Base-by-base conservation (phyloP, 2,113 vertebrate species). In the Dicaeum eximium region DNA sequence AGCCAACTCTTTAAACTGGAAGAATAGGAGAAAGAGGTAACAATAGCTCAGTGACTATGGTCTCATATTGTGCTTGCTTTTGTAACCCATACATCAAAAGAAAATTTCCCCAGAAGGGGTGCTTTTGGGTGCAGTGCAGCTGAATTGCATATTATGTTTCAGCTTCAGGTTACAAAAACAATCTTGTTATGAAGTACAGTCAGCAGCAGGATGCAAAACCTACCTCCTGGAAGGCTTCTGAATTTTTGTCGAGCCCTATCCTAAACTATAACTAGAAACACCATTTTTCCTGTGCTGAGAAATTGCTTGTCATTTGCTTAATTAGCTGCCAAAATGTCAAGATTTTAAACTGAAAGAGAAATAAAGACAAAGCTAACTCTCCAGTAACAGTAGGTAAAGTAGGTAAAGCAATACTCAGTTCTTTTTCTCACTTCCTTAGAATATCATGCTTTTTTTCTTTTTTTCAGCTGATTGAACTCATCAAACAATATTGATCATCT, bases 1-100 rank as follows among this genome's bases (percentile, higher is more conserved):
- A 95, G 89, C 96, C 91, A 80, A 78, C 91, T 90, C 84, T 96
- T 96, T 91, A 90, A 96, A 97, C 91, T 54, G 60, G 82, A 95
- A 97, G 93, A 97, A 88, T 90, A 89, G 94, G 80, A 83, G 65
- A 95, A 96, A 97, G 90, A 79, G 72, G 92, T 91, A 97, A 97
- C 95, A 97, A 86, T 96, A 86, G 96, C 88, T 81, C 77, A 48
- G 56, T 80, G 84, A 90, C 81, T 95, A 12, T 64, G 87, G 88
- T 85, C 92, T 86, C n/a, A 57, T 90, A 80, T 97, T 94, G 95
- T 97, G 87, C 90, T 84, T 7, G 28, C 86, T 94, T 91, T 92
- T 93, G 77, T 94, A 96, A 88, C 69, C 54, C 53, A 47, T 57
- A 88, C 89, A 95, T 98, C 95, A 97, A 96, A 97, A 96, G 95